Evolutionary conservation across 2,113 vertebrate genomes (phyloP).

Genomic region (Stigmatopora argus): DNA sequence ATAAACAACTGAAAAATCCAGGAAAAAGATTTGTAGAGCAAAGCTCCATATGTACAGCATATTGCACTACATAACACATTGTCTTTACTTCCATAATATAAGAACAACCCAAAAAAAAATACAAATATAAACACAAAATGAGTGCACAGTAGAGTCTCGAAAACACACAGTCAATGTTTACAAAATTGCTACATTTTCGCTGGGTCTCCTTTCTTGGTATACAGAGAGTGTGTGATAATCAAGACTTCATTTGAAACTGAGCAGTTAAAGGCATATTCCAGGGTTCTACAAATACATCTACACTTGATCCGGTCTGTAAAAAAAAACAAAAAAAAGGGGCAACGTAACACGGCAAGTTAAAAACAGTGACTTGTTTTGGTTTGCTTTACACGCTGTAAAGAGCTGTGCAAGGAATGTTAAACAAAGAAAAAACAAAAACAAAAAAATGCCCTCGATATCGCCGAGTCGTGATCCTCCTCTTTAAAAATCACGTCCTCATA

Average conservation of each 20-base stretch:
- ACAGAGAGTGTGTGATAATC: constrained; percentile 77
- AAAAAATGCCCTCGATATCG: constrained; percentile 58
- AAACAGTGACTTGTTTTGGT: constrained; percentile 37
- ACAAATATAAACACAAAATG: constrained; percentile 63
- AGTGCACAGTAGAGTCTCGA: constrained; percentile 79
- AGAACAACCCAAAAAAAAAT: constrained; percentile 63
- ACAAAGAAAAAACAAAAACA: constrained; percentile 6
- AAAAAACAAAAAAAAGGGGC: constrained; percentile 11
- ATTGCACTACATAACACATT: constrained; percentile 79
- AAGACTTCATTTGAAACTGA: constrained; percentile 70
- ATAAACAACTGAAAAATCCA: constrained; percentile 70
- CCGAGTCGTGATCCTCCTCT: constrained; percentile 36
- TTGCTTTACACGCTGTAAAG: constrained; percentile 41
- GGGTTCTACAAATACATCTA: constrained; percentile 61
- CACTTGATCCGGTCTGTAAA: constrained; percentile 41
- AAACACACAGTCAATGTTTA: constrained; percentile 81
- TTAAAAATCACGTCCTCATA: constrained; percentile 52
- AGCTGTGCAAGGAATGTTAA: constrained; percentile 65
- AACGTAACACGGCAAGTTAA: constrained; percentile 30
- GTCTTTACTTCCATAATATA: constrained; percentile 72
- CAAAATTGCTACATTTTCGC: constrained; percentile 80
- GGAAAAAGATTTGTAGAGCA: constrained; percentile 72
- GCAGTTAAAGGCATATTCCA: constrained; percentile 73
- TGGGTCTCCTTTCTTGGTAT: constrained; percentile 77
- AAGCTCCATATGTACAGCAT: constrained; percentile 79